These are phyloP conservation scores for Dendrocopos noguchii DNA, from an alignment of 2,113 vertebrate genomes.

Conservation along the genomic window DNA sequence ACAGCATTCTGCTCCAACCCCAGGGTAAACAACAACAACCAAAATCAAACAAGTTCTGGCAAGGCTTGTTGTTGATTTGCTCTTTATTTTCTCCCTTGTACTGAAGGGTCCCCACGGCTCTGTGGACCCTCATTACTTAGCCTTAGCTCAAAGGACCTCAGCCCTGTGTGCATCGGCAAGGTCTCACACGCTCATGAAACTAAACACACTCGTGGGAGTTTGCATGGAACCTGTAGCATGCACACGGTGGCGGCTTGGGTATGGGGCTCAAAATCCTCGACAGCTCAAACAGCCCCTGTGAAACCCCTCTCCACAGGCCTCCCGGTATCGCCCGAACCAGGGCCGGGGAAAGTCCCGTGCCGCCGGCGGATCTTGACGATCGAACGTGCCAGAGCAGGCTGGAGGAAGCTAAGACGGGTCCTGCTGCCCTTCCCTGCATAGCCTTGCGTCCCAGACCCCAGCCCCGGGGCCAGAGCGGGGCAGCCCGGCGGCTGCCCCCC, in stretches of 20 bases:
- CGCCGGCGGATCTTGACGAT: background rate
- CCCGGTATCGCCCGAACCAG: no score
- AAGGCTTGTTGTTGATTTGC: rapidly evolving
- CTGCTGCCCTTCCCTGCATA: background rate
- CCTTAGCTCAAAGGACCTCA: background rate
- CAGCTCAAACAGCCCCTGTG: background rate
- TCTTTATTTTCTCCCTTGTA: no score
- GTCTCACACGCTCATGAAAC: background rate
- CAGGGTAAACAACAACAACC: no score
- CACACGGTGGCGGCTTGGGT: rapidly evolving
- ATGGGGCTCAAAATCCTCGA: background rate
- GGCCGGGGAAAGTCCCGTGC: background rate
- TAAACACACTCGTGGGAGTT: rapidly evolving
- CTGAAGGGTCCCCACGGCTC: background rate
- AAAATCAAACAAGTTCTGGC: background rate
- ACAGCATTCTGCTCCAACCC: background rate
- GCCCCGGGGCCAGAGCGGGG: background rate
- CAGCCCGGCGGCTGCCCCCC: background rate
- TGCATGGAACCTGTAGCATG: background rate
- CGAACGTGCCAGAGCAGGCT: background rate
- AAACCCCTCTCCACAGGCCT: rapidly evolving
- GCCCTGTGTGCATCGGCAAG: rapidly evolving
- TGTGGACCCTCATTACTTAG: background rate
- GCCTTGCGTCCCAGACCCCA: background rate
- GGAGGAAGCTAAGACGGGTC: background rate